Conservation (phyloP, 2,888 invertebrate species). For the Exephanes ischioxanthus region DNA sequence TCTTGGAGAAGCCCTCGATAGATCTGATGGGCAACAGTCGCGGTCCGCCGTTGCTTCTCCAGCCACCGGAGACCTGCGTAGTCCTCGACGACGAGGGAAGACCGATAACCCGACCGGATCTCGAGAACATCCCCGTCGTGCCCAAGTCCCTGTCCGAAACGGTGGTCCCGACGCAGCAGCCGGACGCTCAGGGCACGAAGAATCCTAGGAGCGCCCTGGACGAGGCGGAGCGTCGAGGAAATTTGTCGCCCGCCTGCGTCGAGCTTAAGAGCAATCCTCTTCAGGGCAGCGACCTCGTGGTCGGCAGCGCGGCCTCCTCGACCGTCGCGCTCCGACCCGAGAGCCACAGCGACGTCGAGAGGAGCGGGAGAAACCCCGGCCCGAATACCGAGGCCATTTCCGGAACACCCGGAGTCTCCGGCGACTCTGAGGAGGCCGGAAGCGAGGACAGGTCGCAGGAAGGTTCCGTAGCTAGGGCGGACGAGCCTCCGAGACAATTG, state of each 20-base stretch:
- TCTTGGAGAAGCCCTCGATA: conserved; percentile 13
- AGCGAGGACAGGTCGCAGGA: conserved; percentile 65
- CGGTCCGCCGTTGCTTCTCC: conserved; percentile 67
- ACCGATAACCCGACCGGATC: conserved; percentile 74
- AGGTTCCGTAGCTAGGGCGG: conserved; percentile 55
- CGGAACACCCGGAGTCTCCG: conserved; percentile 9
- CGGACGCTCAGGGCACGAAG: neutral
- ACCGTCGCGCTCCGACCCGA: conserved; percentile 1
- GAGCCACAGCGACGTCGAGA: neutral
- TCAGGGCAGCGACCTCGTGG: neutral
- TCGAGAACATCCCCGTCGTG: conserved; percentile 60
- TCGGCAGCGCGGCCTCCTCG: neutral
- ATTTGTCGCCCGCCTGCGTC: neutral
- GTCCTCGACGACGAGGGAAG: conserved; percentile 77
- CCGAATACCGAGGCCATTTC: conserved; percentile 15
- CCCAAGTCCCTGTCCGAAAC: conserved; percentile 16
- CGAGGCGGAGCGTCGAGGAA: neutral
- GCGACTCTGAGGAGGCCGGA: conserved; percentile 54
- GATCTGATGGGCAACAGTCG: conserved; percentile 73
- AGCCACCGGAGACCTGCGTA: conserved; percentile 76
- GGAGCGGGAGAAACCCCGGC: neutral
- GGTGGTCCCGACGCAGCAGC: neutral
- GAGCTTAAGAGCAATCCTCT: conserved; percentile 9
- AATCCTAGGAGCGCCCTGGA: neutral
- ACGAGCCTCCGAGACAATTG: conserved; percentile 76